Base-by-base conservation (phyloP, 2,797 vertebrate species). In the Trematomus bernacchii region DNA sequence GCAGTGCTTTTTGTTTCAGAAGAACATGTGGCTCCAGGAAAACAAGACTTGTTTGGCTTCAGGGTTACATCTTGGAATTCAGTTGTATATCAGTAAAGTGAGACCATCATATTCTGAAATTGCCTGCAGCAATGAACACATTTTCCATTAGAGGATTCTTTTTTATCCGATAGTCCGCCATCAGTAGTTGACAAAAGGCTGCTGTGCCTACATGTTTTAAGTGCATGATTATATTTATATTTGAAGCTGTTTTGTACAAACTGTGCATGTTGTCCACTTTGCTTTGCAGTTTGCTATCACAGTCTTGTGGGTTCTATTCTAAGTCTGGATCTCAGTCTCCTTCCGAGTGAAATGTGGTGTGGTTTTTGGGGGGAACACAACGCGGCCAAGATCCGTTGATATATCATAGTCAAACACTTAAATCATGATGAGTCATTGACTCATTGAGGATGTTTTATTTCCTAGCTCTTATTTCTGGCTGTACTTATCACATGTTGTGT, bases 21-120 rank as follows among this genome's bases (percentile, higher is more conserved):
- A 59, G 83, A 47, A 50, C 23, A 40, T 40, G 23, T 58, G 55
- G 74, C 69, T 80, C 37, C 66, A 50, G 47, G 62, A 88, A 79
- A 79, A 74, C 18, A 16, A 67, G 42, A 65, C 61, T 58, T 72
- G 57, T 82, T 85, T 77, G 43, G 66, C 71, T 73, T 66, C 21
- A 27, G 55, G 21, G 19, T 44, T 58, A 70, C 57, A 64, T 59
- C 44, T 64, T 43, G 51, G 57, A 78, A 79, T 66, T 68, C n/a
- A 77, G 42, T 71, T 10, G n/a, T 44, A 51, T 37, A 61, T 74
- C 54, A 80, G 73, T 53, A 73, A 63, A 66, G 23, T 13, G 14
- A 65, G 69, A 68, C 54, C 74, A 50, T 60, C 40, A 47, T 60
- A 52, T 62, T 78, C 8, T 54, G 23, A 40, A 60, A 77, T 63